Base-by-base conservation (phyloP, 2,888 invertebrate genomes). In the Cheilosia urbana region DNA sequence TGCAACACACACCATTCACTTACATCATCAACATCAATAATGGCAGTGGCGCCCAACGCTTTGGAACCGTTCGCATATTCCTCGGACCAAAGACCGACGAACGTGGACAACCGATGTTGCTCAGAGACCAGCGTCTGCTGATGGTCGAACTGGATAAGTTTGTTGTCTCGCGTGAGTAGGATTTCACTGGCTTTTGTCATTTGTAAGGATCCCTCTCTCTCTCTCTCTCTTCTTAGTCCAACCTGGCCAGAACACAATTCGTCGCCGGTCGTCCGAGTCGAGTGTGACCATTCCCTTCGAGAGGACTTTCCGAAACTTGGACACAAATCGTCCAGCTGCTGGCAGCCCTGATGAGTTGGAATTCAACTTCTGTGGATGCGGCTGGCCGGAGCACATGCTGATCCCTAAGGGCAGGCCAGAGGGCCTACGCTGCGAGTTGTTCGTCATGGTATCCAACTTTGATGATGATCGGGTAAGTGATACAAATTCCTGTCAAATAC, bases 311-410 rank as follows among this genome's bases (percentile, higher is more conserved):
- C 94, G 95, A 4, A 94, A 94, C 90, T 90, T 95, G 84, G 95
- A 95, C 89, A 88, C 89, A 0, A 92, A 91, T 45, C 93, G 95
- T 0, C 95, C 95, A 0, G 79, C 89, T 21, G 93, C 93, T 0
- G 93, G 93, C 37, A 91, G 93, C 60, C 91, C 93, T 0, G 92
- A 91, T 0, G 90, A 92, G 0, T 92, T 91, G 0, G 91, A 92
- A 72, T 95, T 95, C 92, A 96, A 96, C 93, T 96, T 95, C 94
- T 97, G 96, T 92, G 96, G 96, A 80, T 97, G 96, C 89, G 96
- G 96, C 75, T 96, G 96, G 96, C 96, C 96, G 0, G 94, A 96
- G 77, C 96, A 96, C 90, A 94, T 96, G 94, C 93, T 96, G 2
- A 88, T 96, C 15, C 95, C 96, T 0, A 95, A 94, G 91, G 96